phyloP scores from a whole-genome alignment of 2,113 vertebrate species.

The Apodemus sylvaticus region DNA sequence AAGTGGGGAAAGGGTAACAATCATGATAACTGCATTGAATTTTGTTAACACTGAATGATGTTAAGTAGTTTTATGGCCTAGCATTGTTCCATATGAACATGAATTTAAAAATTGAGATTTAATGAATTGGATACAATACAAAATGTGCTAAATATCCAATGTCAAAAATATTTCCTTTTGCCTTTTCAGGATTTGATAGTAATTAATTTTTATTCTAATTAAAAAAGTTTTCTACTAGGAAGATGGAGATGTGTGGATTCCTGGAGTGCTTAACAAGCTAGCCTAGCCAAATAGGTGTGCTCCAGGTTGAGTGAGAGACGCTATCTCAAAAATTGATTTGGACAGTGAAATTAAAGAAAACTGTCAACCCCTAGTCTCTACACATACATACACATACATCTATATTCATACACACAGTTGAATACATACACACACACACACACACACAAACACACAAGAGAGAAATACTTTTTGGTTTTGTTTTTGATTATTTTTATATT shows the following conservation, averaged over 20 bases:
- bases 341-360: not conserved
- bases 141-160: not conserved
- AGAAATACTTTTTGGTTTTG: not conserved
- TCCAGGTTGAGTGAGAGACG: not conserved
- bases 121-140: not conserved
- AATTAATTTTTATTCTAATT: constrained; percentile 37
- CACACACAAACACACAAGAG: not conserved
- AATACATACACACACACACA: not conserved
- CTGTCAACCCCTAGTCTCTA: not conserved
- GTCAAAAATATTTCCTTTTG: not conserved
- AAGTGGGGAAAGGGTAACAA: not conserved
- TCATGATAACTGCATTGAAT: constrained; percentile 3
- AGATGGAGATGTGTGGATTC: not conserved
- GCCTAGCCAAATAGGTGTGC: not conserved
- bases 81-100: not conserved
- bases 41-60: not conserved
- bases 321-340: not conserved
- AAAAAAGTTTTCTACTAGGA: not conserved
- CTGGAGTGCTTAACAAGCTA: not conserved
- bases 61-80: not conserved
- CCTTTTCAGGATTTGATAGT: not conserved
- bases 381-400: not conserved
- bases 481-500: not conserved
- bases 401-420: too few relatives aligned
- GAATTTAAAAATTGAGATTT: constrained; percentile 3